Evolutionary conservation across 2,888 invertebrate genomes (phyloP).

Genomic region (Idaea dimidiata): DNA sequence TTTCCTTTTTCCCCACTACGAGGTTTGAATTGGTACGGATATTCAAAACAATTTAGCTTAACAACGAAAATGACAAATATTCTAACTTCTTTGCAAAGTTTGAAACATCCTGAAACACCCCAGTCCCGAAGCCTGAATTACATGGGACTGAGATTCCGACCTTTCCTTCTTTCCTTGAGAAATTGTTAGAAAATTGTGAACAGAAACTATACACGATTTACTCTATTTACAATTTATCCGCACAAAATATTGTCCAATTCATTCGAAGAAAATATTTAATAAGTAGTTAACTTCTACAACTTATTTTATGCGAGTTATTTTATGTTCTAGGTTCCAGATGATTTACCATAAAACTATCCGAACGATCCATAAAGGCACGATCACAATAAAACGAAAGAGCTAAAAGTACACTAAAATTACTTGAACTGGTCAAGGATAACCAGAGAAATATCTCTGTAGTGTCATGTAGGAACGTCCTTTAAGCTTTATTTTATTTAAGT

Average conservation of each 20-base stretch:
- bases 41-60: background rate
- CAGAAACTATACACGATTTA: background rate
- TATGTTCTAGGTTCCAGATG: background rate
- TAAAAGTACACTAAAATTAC: constrained; percentile 20
- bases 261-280: background rate
- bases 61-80: background rate
- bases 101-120: background rate
- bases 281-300: background rate
- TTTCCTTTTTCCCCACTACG: background rate
- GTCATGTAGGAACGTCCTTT: background rate
- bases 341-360: constrained; percentile 2
- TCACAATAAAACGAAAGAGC: constrained; percentile 16
- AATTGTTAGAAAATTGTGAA: background rate
- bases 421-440: constrained; percentile 2
- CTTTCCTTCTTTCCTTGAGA: background rate
- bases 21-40: background rate
- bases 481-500: background rate
- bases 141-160: background rate
- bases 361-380: constrained; percentile 14
- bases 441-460: background rate
- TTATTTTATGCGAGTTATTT: background rate
- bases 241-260: background rate
- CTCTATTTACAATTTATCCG: background rate
- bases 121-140: background rate
- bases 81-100: background rate